Base-by-base conservation (phyloP, 30 jellyfish, hydroid and myxozoan genomes). In the Clytia hemisphaerica region DNA sequence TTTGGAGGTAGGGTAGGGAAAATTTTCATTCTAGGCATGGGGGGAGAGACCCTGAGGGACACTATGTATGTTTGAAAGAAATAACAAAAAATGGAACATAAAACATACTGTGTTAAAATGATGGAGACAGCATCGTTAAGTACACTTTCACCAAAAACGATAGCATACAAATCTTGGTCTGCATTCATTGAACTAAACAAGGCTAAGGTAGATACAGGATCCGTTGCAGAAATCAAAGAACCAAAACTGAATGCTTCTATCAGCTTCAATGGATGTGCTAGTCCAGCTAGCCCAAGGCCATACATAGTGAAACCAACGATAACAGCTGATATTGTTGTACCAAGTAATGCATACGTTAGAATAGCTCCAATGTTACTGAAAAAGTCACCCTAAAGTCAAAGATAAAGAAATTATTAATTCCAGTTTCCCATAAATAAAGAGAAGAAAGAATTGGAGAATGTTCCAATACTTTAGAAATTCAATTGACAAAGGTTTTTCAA, bases 281-380 rank as follows among this genome's bases (percentile, higher is more conserved):
- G 45, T 3, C 88, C 92, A 67, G 37, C 48, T 61, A 40, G 49
- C 16, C 95, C 95, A 34, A 85, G 90, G 14, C 93, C 87, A 72
- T 64, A 80, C 95, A 85, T 85, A 6, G 90, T 37, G 38, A 73
- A 77, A 9, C 95, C 95, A 47, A 85, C 85, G 12, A 85, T 77
- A 58, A 85, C 84, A 16, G 95, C 89, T 30, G 95, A 85, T 0
- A 85, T 25, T 37, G 79, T 37, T 29, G 97, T 79, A 26, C 97
- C 97, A 46, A 88, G 84, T 19, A 88, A 49, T 18, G 97, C 94
- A 71, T 79, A 79, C 1, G 97, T 88, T 16, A 82, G 57, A 22
- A 88, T 67, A 0, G 97, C 92, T 1, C 94, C 97, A 72, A 88
- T 79, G 83, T 88, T 88, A 61, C 95, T 88, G 93, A 88, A 79